Evolutionary conservation across 2,888 invertebrate genomes (phyloP).

Genomic region (Empis livida): DNA sequence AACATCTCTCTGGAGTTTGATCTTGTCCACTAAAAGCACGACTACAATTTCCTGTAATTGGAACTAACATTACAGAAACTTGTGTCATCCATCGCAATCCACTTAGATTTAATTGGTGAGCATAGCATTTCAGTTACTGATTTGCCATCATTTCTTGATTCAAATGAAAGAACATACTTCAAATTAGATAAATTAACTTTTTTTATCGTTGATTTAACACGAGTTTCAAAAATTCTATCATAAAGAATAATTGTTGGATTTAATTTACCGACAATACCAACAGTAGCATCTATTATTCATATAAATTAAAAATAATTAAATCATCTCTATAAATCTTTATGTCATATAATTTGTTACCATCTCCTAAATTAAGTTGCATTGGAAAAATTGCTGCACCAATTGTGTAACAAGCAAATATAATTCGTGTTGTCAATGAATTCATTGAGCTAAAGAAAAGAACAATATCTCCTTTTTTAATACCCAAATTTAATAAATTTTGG

Average conservation of each 20-base stretch:
- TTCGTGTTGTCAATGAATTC: not conserved
- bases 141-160: not conserved
- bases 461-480: not conserved
- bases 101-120: not conserved
- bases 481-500: not conserved
- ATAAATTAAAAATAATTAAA: not conserved
- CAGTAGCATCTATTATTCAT: not conserved
- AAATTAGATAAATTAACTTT: not conserved
- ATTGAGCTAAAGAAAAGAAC: not conserved
- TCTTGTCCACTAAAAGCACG: not conserved
- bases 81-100: slow-evolving; percentile 3
- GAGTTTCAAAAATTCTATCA: not conserved
- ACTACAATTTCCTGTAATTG: not conserved
- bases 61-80: slow-evolving; percentile 1
- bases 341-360: slow-evolving; percentile 1
- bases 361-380: slow-evolving; percentile 1
- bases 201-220: not conserved
- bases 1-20: not conserved
- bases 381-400: slow-evolving; percentile 1
- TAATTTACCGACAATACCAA: not conserved
- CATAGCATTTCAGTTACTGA: not conserved
- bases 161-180: slow-evolving; percentile 4
- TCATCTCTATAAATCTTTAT: not conserved
- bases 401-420: not conserved
- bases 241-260: not conserved